Base-by-base conservation (phyloP, 2,888 invertebrate genomes). In the Caenorhabditis macrosperma region DNA sequence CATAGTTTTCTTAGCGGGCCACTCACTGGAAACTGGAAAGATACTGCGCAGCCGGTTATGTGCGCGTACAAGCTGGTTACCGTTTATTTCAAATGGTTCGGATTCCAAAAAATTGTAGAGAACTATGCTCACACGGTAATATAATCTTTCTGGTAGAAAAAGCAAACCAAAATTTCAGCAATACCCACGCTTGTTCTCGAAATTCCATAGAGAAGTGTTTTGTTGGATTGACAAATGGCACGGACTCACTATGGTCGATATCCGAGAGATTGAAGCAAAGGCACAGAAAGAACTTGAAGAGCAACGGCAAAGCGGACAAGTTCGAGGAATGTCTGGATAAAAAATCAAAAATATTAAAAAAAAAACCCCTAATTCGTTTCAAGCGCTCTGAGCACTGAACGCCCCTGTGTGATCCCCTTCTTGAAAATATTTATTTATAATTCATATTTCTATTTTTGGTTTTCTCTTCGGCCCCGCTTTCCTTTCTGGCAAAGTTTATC, bases 211-310 rank as follows among this genome's bases (percentile, higher is more conserved):
- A 91, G 97, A 99, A 94, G 95, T 99, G 83, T 97, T 97, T 93
- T 99, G 98, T 93, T 97, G 96, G 94, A 95, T 95, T 92, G 99
- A 99, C 93, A 94, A 95, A 91, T 99, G 98, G 98, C 93, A 95
- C 93, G 97, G 97, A 83, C 93, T 98, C 92, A 97, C 96, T 85
- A 97, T 99, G 96, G 95, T 94, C 50, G 97, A 99, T 92, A 99
- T 99, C 91, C 94, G 99, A 90, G 95, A 94, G 85, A 94, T 98
- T 90, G 99, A 99, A 92, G 97, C 96, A 67, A 94, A 95, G 92
- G 97, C 97, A 86, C 96, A 96, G 46, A 77, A 69, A 48, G 86
- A 86, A 48, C 71, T 86, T 38, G 86, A 85, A 66, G 86, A 86
- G 60, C 82, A 82, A 66, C 82, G 89, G 33, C 81, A 78, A 57